Evolutionary conservation across 2,113 vertebrate species (phyloP).

Genomic region (Apistogramma diplotaenia): DNA sequence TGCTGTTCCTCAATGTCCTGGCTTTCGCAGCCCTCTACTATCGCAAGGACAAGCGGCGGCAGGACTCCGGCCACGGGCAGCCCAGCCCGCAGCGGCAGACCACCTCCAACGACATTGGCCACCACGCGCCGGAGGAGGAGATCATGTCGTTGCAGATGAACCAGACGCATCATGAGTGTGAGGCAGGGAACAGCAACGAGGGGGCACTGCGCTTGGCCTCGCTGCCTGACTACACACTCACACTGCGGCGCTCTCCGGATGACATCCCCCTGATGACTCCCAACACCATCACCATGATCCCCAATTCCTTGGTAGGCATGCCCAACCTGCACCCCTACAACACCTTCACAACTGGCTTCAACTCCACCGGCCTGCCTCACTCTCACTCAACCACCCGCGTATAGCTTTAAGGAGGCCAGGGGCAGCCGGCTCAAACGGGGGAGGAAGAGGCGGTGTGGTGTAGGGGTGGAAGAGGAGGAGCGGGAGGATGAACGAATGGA

Average conservation of each 20-base stretch:
- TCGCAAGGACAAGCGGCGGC: slow-evolving; percentile 96
- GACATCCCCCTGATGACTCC: slow-evolving; percentile 99
- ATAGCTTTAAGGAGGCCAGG: slow-evolving; percentile 86
- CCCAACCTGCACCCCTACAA: slow-evolving; percentile 98
- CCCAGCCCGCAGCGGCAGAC: slow-evolving; percentile 88
- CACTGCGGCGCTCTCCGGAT: slow-evolving; percentile 92
- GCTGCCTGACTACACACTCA: slow-evolving; percentile 96
- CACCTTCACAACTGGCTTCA: slow-evolving; percentile 96
- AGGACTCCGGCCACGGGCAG: slow-evolving; percentile 89
- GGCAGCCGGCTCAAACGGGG: slow-evolving; percentile 29
- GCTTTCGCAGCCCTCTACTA: slow-evolving; percentile 98
- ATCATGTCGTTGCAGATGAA: slow-evolving; percentile 95
- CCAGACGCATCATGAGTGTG: slow-evolving; percentile 92
- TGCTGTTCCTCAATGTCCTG: slow-evolving; percentile 96
- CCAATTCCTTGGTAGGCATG: slow-evolving; percentile 97
- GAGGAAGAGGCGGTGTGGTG: not conserved
- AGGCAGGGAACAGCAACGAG: slow-evolving; percentile 78
- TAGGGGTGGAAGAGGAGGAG: slow-evolving; percentile 41
- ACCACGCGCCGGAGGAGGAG: slow-evolving; percentile 91
- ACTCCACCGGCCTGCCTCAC: slow-evolving; percentile 95
- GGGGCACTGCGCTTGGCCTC: slow-evolving; percentile 88
- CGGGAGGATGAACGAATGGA: slow-evolving; percentile 39
- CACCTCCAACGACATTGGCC: slow-evolving; percentile 83
- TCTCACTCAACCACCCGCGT: slow-evolving; percentile 99
- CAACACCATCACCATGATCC: slow-evolving; percentile 99